A percentile compares a stretch with the other conserved stretches of the same genome.
phyloP scores from a whole-genome alignment of 2,888 invertebrate species.

The Hetaerina titia region DNA sequence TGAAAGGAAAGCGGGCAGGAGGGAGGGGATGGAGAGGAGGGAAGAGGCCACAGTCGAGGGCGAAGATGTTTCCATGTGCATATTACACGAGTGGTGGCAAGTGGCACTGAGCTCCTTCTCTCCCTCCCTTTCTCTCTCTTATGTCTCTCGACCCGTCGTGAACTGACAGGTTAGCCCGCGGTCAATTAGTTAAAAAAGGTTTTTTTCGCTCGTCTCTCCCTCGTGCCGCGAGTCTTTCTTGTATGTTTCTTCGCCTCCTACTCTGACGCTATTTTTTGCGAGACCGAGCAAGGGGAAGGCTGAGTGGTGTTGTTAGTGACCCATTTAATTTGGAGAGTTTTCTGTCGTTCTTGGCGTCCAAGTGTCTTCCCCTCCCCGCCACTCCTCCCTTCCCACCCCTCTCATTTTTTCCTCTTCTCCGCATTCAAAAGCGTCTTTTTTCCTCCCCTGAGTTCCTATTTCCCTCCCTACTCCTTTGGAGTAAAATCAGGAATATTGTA shows the following conservation, averaged over 20 bases:
- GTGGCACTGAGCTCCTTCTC: constrained; percentile 48
- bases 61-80: constrained; percentile 47
- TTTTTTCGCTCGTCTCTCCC: not conserved
- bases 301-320: constrained; percentile 52
- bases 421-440: not conserved
- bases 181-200: constrained; percentile 64
- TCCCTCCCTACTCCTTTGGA: not conserved
- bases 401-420: not conserved
- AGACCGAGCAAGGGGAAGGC: not conserved
- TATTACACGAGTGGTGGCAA: constrained; percentile 54
- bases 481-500: not conserved
- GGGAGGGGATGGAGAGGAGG: not conserved
- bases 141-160: constrained; percentile 30
- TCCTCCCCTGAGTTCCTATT: not conserved
- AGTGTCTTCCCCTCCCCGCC: not conserved
- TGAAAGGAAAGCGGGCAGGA: not conserved
- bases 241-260: not conserved
- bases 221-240: not conserved
- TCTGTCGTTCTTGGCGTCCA: constrained; percentile 30
- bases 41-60: not conserved
- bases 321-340: constrained; percentile 62
- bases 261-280: constrained; percentile 8
- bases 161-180: constrained; percentile 65
- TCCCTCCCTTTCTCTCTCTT: not conserved
- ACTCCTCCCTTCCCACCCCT: not conserved